Evolutionary conservation across 2,113 vertebrate genomes (phyloP), one percentile per base, ranked within the genome.

Genomic region (Gavia stellata): DNA sequence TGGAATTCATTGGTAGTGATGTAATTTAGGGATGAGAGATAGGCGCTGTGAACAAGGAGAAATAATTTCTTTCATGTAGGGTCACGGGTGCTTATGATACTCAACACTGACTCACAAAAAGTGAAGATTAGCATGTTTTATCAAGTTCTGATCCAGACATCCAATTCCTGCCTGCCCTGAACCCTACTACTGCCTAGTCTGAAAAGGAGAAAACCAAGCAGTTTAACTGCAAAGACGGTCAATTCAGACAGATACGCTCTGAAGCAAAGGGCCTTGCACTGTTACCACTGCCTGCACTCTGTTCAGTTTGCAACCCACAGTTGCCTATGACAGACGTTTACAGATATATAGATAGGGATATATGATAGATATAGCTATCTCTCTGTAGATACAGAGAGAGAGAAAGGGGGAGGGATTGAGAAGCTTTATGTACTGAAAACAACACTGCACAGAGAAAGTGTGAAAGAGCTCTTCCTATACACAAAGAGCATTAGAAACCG

Each of bases 321-420:
- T 0, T 78, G 52, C 58, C 78, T 7, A 10, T 6, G 49, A 25
- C 36, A 49, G 67, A 18, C 68, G 7, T 8, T 68, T n/a, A 42
- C 3, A 17, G 40, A 56, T 5, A n/a, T 6, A 62, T 0, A 36
- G 19, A 7, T 4, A 56, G 26, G 26, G 33, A 16, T 0, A 17
- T 12, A 12, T 29, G 62, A 36, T 8, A 77, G 18, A 47, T 17
- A n/a, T 0, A 36, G 36, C 23, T 21, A 38, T 7, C 6, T 38
- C 29, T 26, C 14, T n/a, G 36, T 20, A 47, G 16, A 18, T 28
- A 72, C 5, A 29, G 38, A 29, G 17, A n/a, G 33, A 40, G 19
- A 50, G 8, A 50, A 42, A 40, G 23, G 28, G 15, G 8, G 14
- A 40, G 40, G n/a, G 23, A 25, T 31, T 14, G 17, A 81, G 72